Base-by-base conservation (phyloP, 2,888 invertebrate genomes). In the Noctua pronuba region DNA sequence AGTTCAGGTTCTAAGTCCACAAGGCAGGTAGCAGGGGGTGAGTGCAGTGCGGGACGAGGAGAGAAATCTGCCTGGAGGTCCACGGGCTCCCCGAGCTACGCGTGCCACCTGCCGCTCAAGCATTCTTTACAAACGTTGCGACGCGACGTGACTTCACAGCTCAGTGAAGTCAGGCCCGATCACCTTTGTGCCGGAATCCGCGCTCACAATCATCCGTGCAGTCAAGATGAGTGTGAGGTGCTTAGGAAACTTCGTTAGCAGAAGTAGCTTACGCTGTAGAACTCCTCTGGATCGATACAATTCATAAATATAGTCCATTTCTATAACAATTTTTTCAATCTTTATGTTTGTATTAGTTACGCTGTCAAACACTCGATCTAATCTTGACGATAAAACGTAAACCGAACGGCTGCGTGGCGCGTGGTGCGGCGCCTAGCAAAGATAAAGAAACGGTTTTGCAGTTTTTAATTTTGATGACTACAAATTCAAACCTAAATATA, bases 341-440 rank as follows among this genome's bases (percentile, higher is more conserved):
- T 49, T 31, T 60, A n/a, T 55, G 55, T 66, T n/a, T 46, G 28
- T 73, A 55, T 52, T 73, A 24, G 62, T 18, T 62, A 52, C 41
- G n/a, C 31, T 62, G 38, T 24, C 73, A 41, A 49, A 52, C n/a
- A 65, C 38, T 46, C 46, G 18, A 76, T 76, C 44, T 65, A 46
- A 75, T 75, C 55, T 44, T 55, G 28, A 75, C 58, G 16, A 75
- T 75, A 75, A 74, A 31, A 74, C 52, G 52, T n/a, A 16, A 62
- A 64, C 21, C 21, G n/a, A n/a, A 18, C 31, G 31, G 10, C 41
- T 10, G 38, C 52, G 38, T 13, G 18, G 11, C 38, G 35, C 18
- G 31, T 44, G 21, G 46, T n/a, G 28, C 58, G 31, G 60, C 68
- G 68, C 49, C 35, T 52, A 10, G 41, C 41, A n/a, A 60, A 77